Conservation (phyloP, 2,113 vertebrate genomes). For the Lampris megalopsis region DNA sequence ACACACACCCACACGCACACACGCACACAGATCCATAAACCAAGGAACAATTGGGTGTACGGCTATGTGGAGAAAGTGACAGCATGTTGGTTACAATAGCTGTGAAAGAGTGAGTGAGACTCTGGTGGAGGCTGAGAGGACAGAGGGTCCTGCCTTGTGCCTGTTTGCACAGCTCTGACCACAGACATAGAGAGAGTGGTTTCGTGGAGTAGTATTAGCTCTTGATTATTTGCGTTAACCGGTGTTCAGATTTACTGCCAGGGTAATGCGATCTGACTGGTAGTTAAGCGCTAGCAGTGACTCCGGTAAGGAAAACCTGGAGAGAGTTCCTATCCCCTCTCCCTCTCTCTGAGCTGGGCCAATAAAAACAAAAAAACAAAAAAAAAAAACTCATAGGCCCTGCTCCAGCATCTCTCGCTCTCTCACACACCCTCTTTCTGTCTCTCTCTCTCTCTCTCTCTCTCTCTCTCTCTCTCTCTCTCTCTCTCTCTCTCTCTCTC, state of each 20-base stretch:
- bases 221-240: slow-evolving; percentile 79
- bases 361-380: slow-evolving; percentile 78
- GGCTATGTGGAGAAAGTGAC: slow-evolving; percentile 30
- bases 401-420: too few species aligned
- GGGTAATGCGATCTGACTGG: slow-evolving; percentile 78
- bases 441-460: not conserved
- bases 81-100: slow-evolving; percentile 44
- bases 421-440: too few species aligned
- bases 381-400: too few species aligned
- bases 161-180: slow-evolving; percentile 71
- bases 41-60: slow-evolving; percentile 24
- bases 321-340: slow-evolving; percentile 73
- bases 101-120: slow-evolving; percentile 42
- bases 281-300: slow-evolving; percentile 82
- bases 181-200: slow-evolving; percentile 76
- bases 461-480: not conserved
- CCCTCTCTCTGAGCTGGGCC: slow-evolving; percentile 76
- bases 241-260: slow-evolving; percentile 80
- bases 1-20: slow-evolving; percentile 5
- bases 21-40: not conserved
- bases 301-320: slow-evolving; percentile 76
- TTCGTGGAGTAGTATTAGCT: slow-evolving; percentile 75
- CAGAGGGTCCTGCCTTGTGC: slow-evolving; percentile 46
- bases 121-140: slow-evolving; percentile 45
- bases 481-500: not conserved